phyloP scores from a whole-genome alignment of 1,140 invertebrate species.

The Cataglyphis hispanica region DNA sequence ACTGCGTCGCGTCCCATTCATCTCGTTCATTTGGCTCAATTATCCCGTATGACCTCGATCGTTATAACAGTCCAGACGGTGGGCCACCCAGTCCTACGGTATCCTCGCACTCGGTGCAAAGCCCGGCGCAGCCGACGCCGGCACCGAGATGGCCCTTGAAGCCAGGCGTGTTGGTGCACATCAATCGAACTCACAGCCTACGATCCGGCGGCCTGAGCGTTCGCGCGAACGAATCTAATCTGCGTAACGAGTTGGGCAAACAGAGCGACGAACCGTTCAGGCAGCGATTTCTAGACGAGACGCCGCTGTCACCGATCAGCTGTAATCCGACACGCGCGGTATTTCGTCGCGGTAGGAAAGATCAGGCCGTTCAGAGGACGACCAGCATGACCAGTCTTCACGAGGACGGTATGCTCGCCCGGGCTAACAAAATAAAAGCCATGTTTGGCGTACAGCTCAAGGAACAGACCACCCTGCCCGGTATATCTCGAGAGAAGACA shows the following conservation, averaged over 20 bases:
- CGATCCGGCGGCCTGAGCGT: constrained; percentile 82
- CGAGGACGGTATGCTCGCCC: constrained; percentile 83
- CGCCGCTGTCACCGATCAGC: constrained; percentile 64
- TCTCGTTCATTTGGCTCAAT: constrained; percentile 28
- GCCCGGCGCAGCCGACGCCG: constrained; percentile 86
- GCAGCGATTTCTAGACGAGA: constrained; percentile 63
- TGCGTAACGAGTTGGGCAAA: constrained; percentile 62
- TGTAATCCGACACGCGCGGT: constrained; percentile 61
- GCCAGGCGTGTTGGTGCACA: constrained; percentile 95
- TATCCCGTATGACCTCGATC: constrained; percentile 35
- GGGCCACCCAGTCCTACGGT: constrained; percentile 83
- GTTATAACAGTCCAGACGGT: constrained; percentile 81
- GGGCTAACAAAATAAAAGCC: constrained; percentile 84
- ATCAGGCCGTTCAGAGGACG: constrained; percentile 44
- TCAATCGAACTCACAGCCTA: constrained; percentile 91
- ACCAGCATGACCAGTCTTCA: constrained; percentile 68
- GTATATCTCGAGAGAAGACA: constrained; percentile 85
- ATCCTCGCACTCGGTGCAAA: constrained; percentile 81
- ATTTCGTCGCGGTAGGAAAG: constrained; percentile 61
- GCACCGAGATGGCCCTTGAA: constrained; percentile 94
- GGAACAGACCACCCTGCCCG: constrained; percentile 82
- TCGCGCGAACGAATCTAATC: constrained; percentile 64
- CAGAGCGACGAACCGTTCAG: constrained; percentile 52
- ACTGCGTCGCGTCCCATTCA: neutral
- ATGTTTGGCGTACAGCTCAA: constrained; percentile 83